These are phyloP conservation scores for Pogonomyrmex barbatus DNA, from an alignment of 1,140 invertebrate genomes.

Conservation along the genomic window DNA sequence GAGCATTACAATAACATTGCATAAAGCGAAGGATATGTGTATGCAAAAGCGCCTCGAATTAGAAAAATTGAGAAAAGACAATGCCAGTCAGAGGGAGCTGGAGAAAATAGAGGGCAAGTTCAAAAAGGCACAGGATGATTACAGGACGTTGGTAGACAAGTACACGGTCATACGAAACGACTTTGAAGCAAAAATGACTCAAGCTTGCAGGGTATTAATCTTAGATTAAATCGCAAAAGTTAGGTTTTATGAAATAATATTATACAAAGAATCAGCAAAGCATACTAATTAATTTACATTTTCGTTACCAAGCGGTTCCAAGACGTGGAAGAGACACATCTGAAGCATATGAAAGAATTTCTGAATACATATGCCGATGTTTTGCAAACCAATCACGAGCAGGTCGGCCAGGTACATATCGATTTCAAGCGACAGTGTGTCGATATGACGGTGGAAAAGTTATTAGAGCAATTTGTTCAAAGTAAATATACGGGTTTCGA, in stretches of 20 bases:
- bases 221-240: slow-evolving; percentile 23
- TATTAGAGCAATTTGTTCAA: slow-evolving; percentile 95
- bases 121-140: slow-evolving; percentile 97
- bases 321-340: slow-evolving; percentile 96
- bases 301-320: slow-evolving; percentile 92
- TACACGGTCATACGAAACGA: slow-evolving; percentile 95
- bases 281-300: slow-evolving; percentile 57
- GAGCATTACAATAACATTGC: slow-evolving; percentile 93
- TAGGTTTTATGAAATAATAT: slow-evolving; percentile 21
- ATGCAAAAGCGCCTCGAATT: slow-evolving; percentile 93
- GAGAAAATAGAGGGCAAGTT: slow-evolving; percentile 97
- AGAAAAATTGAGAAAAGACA: slow-evolving; percentile 96
- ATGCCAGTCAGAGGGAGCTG: slow-evolving; percentile 95
- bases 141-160: slow-evolving; percentile 95
- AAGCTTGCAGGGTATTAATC: slow-evolving; percentile 92
- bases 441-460: slow-evolving; percentile 96
- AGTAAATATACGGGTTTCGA: slow-evolving; percentile 96
- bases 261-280: background rate
- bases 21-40: slow-evolving; percentile 96
- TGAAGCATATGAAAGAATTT: slow-evolving; percentile 98
- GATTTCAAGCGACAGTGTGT: slow-evolving; percentile 96
- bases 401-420: slow-evolving; percentile 95
- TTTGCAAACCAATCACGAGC: slow-evolving; percentile 94
- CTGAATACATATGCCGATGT: slow-evolving; percentile 95
- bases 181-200: slow-evolving; percentile 97